Evolutionary conservation across 2,888 invertebrate species (phyloP).

Genomic region (Acronicta leporina): DNA sequence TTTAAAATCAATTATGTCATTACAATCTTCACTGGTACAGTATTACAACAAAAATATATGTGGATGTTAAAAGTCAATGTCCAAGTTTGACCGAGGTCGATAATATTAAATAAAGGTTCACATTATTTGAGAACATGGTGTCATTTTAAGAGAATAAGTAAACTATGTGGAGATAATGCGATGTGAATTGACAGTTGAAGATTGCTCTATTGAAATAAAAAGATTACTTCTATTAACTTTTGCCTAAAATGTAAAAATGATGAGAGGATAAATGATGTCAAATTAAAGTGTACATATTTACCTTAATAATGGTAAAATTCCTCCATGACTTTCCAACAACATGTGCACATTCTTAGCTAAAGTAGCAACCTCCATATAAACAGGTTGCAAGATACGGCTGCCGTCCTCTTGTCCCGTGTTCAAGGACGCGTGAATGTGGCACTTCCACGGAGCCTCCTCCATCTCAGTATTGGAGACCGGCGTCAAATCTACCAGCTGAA

Average conservation of each 20-base stretch:
- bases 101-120: no score
- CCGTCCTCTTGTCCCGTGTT: conserved; percentile 79
- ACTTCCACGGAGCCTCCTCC: conserved; percentile 86
- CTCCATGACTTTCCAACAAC: conserved; percentile 93
- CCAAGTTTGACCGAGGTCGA: no score
- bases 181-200: neutral
- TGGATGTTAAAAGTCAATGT: no score
- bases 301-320: conserved; percentile 94
- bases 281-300: conserved; percentile 63
- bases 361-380: conserved; percentile 91
- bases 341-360: conserved; percentile 91
- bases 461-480: conserved; percentile 75
- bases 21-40: no score
- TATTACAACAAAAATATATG: no score
- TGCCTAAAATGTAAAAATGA: no score
- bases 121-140: no score
- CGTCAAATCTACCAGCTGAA: conserved; percentile 77
- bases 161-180: no score
- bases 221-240: neutral
- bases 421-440: conserved; percentile 83
- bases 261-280: no score
- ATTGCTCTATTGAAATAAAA: neutral
- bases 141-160: no score
- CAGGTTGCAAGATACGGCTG: conserved; percentile 90
- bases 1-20: no score